A percentile compares a stretch with the other conserved stretches of the same genome.
Evolutionary conservation across 1,140 invertebrate genomes (phyloP).

Genomic region (Zaprionus camerounensis): DNA sequence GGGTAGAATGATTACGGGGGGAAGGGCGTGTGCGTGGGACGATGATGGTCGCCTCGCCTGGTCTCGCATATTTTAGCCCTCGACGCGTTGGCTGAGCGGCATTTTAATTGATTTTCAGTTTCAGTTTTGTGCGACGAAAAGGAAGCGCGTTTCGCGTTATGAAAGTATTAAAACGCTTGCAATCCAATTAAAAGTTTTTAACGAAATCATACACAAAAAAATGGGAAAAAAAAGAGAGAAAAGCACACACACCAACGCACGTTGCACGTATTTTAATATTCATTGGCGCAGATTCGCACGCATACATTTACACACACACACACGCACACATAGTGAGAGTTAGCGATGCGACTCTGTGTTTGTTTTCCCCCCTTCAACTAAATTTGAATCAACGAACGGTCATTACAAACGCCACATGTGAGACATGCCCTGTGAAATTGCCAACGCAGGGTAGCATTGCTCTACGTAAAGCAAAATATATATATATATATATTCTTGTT

Average conservation of each 20-base stretch:
- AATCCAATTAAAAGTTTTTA: conserved; percentile 80
- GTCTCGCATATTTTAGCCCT: conserved; percentile 55
- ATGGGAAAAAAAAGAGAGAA: conserved; percentile 12
- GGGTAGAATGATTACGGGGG: too few species aligned
- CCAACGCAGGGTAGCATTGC: background rate
- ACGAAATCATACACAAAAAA: conserved; percentile 40
- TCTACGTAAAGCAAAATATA: background rate
- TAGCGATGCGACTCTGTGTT: conserved; percentile 1
- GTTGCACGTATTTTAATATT: conserved; percentile 67
- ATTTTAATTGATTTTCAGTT: conserved; percentile 77
- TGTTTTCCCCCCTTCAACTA: conserved; percentile 14
- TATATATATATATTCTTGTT: too few species aligned
- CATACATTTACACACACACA: conserved; percentile 22
- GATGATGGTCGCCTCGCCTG: background rate
- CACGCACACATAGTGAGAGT: background rate
- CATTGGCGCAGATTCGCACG: conserved; percentile 43
- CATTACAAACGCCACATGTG: conserved; percentile 25
- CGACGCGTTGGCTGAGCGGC: conserved; percentile 51
- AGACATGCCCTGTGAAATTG: background rate
- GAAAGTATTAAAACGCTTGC: conserved; percentile 73
- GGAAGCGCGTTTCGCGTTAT: conserved; percentile 46
- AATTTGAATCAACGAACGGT: conserved; percentile 23
- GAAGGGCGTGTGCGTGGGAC: background rate
- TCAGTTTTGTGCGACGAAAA: conserved; percentile 47
- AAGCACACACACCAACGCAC: conserved; percentile 19